These are phyloP conservation scores for Corydoras maculifer DNA, from an alignment of 2,113 vertebrate genomes.

Conservation along the genomic window DNA sequence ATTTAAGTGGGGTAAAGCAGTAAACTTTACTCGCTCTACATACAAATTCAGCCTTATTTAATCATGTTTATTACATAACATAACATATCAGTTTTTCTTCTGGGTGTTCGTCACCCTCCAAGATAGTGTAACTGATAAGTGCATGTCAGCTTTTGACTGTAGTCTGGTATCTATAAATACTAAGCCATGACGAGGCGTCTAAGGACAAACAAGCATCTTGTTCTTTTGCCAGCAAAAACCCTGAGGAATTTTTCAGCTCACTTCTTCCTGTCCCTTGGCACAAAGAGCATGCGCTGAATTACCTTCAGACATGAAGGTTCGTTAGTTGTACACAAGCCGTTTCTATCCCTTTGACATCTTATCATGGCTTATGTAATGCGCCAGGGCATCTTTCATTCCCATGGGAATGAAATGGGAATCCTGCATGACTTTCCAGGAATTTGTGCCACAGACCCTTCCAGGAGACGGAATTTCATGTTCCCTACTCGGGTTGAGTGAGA, in stretches of 20 bases:
- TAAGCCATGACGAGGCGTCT: not conserved
- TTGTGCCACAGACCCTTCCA: conserved; percentile 44
- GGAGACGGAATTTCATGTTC: conserved; percentile 53
- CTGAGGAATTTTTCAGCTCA: not conserved
- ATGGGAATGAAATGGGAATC: conserved; percentile 35
- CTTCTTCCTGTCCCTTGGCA: conserved; percentile 11
- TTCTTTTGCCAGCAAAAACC: not conserved
- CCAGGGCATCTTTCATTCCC: conserved; percentile 25
- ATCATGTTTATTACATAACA: no score
- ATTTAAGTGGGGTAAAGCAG: no score
- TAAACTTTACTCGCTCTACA: no score
- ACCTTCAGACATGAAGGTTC: conserved; percentile 25
- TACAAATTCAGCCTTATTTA: no score
- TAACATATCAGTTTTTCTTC: no score
- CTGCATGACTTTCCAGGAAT: conserved; percentile 52
- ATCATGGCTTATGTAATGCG: conserved; percentile 41
- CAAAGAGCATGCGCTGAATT: conserved; percentile 27
- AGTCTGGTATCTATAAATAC: conserved; percentile 1
- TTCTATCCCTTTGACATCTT: conserved; percentile 19
- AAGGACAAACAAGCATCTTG: not conserved
- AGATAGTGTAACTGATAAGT: not conserved
- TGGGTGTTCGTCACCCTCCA: not conserved
- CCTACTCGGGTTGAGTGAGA: conserved; percentile 44
- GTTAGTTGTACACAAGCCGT: conserved; percentile 31
- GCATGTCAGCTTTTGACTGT: not conserved